Percentiles rank a stretch among this genome's conserved stretches.
Conservation (phyloP, 2,888 invertebrate species). For the Rhagophthalmus giganteus region DNA sequence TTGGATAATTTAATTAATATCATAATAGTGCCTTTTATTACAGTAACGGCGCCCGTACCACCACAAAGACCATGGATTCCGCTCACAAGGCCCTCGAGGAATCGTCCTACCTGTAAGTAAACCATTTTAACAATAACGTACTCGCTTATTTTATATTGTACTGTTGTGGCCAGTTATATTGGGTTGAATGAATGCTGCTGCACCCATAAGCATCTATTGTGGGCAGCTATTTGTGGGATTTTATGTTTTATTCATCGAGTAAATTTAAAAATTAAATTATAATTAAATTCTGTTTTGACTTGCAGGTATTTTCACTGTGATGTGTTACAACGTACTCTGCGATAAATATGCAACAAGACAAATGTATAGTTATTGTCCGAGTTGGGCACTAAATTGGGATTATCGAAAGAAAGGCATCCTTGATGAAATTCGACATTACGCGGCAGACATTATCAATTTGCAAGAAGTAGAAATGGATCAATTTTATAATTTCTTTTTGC, state of each 20-base stretch:
- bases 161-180: neutral
- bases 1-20: neutral
- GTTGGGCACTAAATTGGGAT: slow-evolving; percentile 99
- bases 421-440: slow-evolving; percentile 94
- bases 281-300: slow-evolving; percentile 31
- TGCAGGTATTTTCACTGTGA: slow-evolving; percentile 94
- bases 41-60: slow-evolving; percentile 87
- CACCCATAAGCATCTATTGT: slow-evolving; percentile 15
- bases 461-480: slow-evolving; percentile 99
- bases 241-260: slow-evolving; percentile 9
- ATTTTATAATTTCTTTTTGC: slow-evolving; percentile 94
- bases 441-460: slow-evolving; percentile 93
- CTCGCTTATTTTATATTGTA: slow-evolving; percentile 7
- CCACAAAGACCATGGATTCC: slow-evolving; percentile 96
- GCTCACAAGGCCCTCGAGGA: slow-evolving; percentile 83
- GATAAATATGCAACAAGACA: slow-evolving; percentile 98
- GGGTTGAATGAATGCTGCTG: slow-evolving; percentile 18
- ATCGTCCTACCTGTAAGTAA: slow-evolving; percentile 86
- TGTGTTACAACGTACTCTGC: slow-evolving; percentile 99
- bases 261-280: neutral
- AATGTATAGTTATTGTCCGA: slow-evolving; percentile 99
- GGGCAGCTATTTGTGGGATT: slow-evolving; percentile 14
- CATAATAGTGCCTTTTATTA: slow-evolving; percentile 55
- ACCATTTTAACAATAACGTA: neutral
- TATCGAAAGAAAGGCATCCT: slow-evolving; percentile 97